Base-by-base conservation (phyloP, 2,113 vertebrate genomes). In the Raja brachyura region DNA sequence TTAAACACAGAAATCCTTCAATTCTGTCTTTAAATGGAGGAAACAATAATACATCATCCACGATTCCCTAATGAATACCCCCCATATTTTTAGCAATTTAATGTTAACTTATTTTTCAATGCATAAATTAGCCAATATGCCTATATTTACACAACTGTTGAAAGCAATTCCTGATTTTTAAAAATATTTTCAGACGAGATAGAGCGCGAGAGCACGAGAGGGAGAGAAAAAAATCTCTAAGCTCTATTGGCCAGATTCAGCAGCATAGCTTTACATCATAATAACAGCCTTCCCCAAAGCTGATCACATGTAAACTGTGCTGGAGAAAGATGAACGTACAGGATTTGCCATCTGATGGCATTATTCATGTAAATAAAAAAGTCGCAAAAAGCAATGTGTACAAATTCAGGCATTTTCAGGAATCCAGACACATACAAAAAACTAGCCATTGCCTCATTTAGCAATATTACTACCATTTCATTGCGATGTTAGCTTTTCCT, bases 271-370 rank as follows among this genome's bases (percentile, higher is more conserved):
- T 66, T 75, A 93, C 7, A 75, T 93, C 59, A 93, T 74, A 93
- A 93, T 28, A 93, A 83, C 59, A 94, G 93, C 93, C 73, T 86
- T 93, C 92, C 94, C 25, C 93, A 93, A 93, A 93, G 93, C 39
- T 28, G 94, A 78, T 93, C 86, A 93, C 93, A n/a, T 94, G 83
- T 93, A 0, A 0, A 0, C 93, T 22, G 5, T 0, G 0, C 88
- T 90, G 93, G 68, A 54, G 78, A 79, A 54, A 81, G 70, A 93
- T 81, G 54, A 93, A 83, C 93, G 85, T 0, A 0, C 0, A 20
- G 93, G 92, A 93, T 83, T 93, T 66, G 77, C 93, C 33, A 59
- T 1, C 0, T 2, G 78, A 93, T 94, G 8, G n/a, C 66, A 0
- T 39, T 63, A 48, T 59, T n/a, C 86, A n/a, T 25, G 20, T 25